Conservation (phyloP, 2,888 invertebrate species). For the Altica lythri region DNA sequence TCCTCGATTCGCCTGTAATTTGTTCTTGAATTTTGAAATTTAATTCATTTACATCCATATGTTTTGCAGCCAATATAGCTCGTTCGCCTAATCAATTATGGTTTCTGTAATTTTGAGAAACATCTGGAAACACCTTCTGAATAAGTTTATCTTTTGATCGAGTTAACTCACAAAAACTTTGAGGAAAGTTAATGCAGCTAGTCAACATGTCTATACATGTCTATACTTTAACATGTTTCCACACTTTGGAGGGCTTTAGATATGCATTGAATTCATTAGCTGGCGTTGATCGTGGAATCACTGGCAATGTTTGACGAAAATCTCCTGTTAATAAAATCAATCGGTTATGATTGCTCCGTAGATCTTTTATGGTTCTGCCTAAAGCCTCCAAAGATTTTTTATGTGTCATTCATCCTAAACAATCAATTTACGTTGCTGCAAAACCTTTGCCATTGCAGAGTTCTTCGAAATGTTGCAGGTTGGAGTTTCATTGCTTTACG, state of each 20-base stretch:
- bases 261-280: too few species aligned
- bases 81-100: background rate
- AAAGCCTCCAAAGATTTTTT: background rate
- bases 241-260: too few species aligned
- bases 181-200: background rate
- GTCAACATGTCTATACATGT: background rate
- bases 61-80: background rate
- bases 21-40: background rate
- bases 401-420: constrained; percentile 3
- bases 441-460: too few species aligned
- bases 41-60: too few species aligned
- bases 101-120: too few species aligned
- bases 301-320: too few species aligned
- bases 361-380: background rate
- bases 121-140: too few species aligned
- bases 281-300: too few species aligned
- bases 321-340: too few species aligned
- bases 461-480: background rate
- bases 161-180: background rate
- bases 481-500: background rate
- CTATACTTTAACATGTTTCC: background rate
- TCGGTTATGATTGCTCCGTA: background rate
- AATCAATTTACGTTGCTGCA: background rate
- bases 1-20: background rate
- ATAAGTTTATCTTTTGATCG: too few species aligned